A percentile compares a stretch with the other conserved stretches of the same genome.
Conservation (phyloP, 1,140 invertebrate genomes). For the Trachymyrmex septentrionalis region DNA sequence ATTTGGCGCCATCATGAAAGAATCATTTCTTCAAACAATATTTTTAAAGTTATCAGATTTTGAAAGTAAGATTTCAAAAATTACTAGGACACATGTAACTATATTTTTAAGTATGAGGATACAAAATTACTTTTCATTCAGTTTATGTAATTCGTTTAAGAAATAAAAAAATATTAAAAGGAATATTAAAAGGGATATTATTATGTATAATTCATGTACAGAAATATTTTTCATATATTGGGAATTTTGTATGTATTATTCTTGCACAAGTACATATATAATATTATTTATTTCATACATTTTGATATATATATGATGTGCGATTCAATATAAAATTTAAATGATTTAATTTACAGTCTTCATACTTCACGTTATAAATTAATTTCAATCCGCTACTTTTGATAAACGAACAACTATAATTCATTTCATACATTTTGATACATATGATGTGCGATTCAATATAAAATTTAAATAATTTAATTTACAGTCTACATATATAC, state of each 20-base stretch:
- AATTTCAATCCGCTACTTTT: slow-evolving; percentile 9
- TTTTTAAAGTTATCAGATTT: not conserved
- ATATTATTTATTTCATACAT: not conserved
- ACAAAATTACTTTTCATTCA: not conserved
- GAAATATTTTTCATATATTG: not conserved
- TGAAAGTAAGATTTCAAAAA: not conserved
- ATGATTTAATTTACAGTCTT: slow-evolving; percentile 18
- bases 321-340: slow-evolving; percentile 22
- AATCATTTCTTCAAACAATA: not conserved
- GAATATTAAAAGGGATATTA: not conserved
- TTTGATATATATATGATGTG: slow-evolving; percentile 12
- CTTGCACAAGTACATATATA: not conserved
- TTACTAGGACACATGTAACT: not conserved
- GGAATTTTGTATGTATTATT: not conserved
- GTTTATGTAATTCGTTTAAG: not conserved
- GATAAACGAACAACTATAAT: not conserved
- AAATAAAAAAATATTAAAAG: not conserved
- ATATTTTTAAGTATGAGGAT: not conserved
- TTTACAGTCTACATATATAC: slow-evolving; percentile 23
- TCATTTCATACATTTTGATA: slow-evolving; percentile 3
- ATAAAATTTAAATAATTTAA: slow-evolving; percentile 8
- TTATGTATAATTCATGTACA: not conserved
- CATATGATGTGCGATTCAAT: slow-evolving; percentile 2
- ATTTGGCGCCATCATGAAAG: not conserved
- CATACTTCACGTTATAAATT: slow-evolving; percentile 6